Percentiles rank a stretch among this genome's conserved stretches.
These are phyloP conservation scores for Lysandra coridon DNA, from an alignment of 2,888 invertebrate genomes.

Conservation along the genomic window DNA sequence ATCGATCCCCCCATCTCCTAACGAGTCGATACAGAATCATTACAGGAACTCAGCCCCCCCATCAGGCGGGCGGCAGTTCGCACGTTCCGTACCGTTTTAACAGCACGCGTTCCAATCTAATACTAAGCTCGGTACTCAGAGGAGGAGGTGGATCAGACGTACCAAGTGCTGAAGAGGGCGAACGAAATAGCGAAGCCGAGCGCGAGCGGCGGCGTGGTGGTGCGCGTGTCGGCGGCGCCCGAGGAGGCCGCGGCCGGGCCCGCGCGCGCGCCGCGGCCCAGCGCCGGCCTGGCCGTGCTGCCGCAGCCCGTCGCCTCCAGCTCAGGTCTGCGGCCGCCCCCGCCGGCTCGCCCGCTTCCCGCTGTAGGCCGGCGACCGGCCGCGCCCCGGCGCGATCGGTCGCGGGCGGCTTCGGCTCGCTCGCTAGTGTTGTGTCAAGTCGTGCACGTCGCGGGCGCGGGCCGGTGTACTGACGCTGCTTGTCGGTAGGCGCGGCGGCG, in stretches of 20 bases:
- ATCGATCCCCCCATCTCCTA: constrained; percentile 53
- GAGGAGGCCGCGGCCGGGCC: constrained; percentile 64
- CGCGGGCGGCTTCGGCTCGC: constrained; percentile 58
- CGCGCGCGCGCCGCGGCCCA: constrained; percentile 72
- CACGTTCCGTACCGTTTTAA: constrained; percentile 32
- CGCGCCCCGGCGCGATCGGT: constrained; percentile 44
- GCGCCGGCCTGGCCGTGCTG: constrained; percentile 82
- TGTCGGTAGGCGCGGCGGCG: constrained; percentile 73
- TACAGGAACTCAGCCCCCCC: constrained; percentile 37
- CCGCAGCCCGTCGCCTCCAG: constrained; percentile 84
- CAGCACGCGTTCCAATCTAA: constrained; percentile 56
- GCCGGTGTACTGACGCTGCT: constrained; percentile 68
- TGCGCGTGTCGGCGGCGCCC: constrained; percentile 69
- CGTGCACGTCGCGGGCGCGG: constrained; percentile 73
- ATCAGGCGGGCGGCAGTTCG: constrained; percentile 44
- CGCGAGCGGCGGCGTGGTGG: constrained; percentile 74
- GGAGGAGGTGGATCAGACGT: constrained; percentile 94
- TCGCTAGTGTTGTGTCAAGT: constrained; percentile 76
- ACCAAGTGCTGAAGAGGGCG: constrained; percentile 96
- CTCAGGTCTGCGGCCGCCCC: constrained; percentile 83
- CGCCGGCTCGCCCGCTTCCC: constrained; percentile 68
- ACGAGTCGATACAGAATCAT: constrained; percentile 39
- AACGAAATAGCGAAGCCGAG: constrained; percentile 88
- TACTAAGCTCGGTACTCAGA: constrained; percentile 75
- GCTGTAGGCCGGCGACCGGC: constrained; percentile 66